Conservation (phyloP, 2,888 invertebrate species). For the Apoda limacodes region DNA sequence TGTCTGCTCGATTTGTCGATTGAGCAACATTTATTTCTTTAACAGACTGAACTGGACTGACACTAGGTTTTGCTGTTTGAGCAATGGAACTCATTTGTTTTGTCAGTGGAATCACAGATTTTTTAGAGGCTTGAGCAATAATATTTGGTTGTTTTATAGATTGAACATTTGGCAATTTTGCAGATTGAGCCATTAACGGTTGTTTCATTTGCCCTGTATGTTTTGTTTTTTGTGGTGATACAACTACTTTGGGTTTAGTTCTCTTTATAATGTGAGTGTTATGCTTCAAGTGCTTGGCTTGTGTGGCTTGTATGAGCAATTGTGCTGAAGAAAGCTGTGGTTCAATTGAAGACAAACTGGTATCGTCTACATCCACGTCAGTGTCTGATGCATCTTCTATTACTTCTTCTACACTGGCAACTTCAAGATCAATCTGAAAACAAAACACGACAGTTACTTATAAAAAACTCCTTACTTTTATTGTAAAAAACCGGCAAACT, state of each 20-base stretch:
- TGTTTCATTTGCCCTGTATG: conserved; percentile 21
- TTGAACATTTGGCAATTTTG: background rate
- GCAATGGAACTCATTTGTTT: no score
- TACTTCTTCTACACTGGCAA: conserved; percentile 36
- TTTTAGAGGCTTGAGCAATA: conserved; percentile 14
- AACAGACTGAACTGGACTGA: conserved; percentile 20
- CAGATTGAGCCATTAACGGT: no score
- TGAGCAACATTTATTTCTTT: conserved; percentile 18
- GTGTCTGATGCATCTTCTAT: conserved; percentile 49
- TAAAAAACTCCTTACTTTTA: no score
- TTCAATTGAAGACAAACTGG: conserved; percentile 24
- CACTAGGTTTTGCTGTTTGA: no score
- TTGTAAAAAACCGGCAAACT: no score
- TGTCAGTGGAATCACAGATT: conserved; percentile 25
- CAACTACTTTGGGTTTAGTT: conserved; percentile 32
- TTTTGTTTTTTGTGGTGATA: conserved; percentile 28
- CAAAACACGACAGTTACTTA: no score
- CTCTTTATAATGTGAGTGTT: conserved; percentile 22
- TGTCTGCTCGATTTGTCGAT: conserved; percentile 18
- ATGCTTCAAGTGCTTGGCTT: conserved; percentile 28
- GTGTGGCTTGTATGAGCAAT: conserved; percentile 49
- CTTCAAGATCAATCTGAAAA: no score
- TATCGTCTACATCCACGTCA: conserved; percentile 58
- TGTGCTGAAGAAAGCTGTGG: conserved; percentile 50
- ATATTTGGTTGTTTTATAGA: no score